Evolutionary conservation across 2,797 vertebrate genomes (phyloP), one percentile per base, ranked within the genome.

Genomic region (Xiphophorus birchmanni): DNA sequence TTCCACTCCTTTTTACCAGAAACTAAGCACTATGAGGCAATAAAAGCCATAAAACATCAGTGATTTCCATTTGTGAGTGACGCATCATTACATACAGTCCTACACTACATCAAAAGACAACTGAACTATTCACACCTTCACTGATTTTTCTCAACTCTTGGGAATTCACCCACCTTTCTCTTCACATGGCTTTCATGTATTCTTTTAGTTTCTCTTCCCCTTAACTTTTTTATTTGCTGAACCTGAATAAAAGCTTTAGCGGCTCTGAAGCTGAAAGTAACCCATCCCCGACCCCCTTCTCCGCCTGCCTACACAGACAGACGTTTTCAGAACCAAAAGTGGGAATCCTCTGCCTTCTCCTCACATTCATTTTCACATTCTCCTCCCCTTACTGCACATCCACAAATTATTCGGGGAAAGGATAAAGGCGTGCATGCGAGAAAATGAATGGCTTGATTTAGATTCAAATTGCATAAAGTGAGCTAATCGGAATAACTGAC

Each of bases 361-460:
- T 67, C 0, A 54, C 79, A 85, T 85, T 91, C 81, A 85, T 82
- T 85, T 86, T 89, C 60, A 77, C 84, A 81, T 81, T 82, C 77
- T 73, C 77, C 78, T 9, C 21, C 65, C 21, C 37, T 85, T 76
- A 65, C 76, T 56, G 79, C 88, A 84, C 74, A 54, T 90, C 85
- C 78, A 86, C 90, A 85, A 85, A 78, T 92, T 88, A 87, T 92
- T 87, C n/a, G 75, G 80, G 82, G 80, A 73, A 77, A 73, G 90
- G 88, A 92, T 92, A 92, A 90, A 90, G 82, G 75, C 80, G 48
- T 26, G 82, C 86, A 76, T 80, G 84, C 74, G 60, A 67, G 60
- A 88, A 91, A 93, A 94, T 94, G 93, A 95, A 95, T 94, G 89
- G 83, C 88, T 91, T 93, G 80, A 95, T 95, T 95, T 93, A 85